Base-by-base conservation (phyloP, 1,140 invertebrate species). In the Drosophila jambulina region DNA sequence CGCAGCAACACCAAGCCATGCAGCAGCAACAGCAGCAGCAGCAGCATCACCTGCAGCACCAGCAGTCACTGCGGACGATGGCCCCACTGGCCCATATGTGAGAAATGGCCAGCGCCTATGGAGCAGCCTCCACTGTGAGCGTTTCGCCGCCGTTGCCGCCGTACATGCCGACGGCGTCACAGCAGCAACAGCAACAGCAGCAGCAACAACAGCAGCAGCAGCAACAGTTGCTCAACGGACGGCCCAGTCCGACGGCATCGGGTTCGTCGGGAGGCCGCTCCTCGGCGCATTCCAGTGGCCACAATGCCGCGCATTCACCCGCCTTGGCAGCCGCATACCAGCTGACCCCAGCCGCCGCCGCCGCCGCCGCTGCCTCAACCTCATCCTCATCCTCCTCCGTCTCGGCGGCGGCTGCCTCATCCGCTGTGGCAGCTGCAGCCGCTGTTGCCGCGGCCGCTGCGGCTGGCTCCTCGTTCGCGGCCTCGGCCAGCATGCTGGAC, bases 11-110 rank as follows among this genome's bases (percentile, higher is more conserved):
- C 4, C 85, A 83, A 6, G 61, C 86, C 19, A 81, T 86, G 42
- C 88, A 83, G 29, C 86, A 81, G 19, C 82, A 88, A 15, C 80
- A 81, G 25, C 87, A 83, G 53, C 91, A 85, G 17, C 92, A 93
- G 42, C 93, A 93, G n/a, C 76, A 85, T 53, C 93, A 92, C 59
- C 94, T 93, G 36, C 90, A 91, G 68, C 94, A 93, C 43, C 94
- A 94, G 60, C 94, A 95, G 82, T 95, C 95, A 19, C 96, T 94
- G 92, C 94, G 93, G 78, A 94, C 93, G 59, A 93, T 95, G 69
- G 95, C 96, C 72, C 95, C 96, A 5, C 93, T 97, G 62, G 94
- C 96, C 76, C 96, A 97, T 80, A 97, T 97, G 96, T 97, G 95
- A 96, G 95, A 94, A 92, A 92, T 92, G 90, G 91, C 91, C 82